Evolutionary conservation across 2,888 invertebrate genomes (phyloP), one percentile per base, ranked within the genome.

Genomic region (Abrostola triplasia): DNA sequence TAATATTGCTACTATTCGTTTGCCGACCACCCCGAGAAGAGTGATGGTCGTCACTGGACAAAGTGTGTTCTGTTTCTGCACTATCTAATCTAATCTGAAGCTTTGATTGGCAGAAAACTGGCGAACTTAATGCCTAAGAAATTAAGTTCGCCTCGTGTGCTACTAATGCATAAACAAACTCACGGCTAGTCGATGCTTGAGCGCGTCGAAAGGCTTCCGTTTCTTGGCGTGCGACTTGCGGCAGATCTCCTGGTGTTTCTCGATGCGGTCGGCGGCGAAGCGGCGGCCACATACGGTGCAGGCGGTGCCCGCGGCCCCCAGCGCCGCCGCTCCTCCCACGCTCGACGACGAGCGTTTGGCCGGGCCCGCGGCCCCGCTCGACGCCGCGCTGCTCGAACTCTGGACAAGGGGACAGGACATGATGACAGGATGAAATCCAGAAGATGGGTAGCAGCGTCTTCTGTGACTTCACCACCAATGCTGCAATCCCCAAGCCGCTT

Each of bases 131-230:
- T 24, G 24, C 24, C 24, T 24, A 24, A 24, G 24, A 4, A 24
- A 4, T 24, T 24, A 24, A 24, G 24, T 24, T 24, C 24, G 24
- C 24, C 24, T 24, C 4, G 24, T 24, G 24, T 24, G 24, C 1
- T 24, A 24, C 24, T 24, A 24, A 24, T 2, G 24, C 24, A 24
- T 24, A 24, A 11, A 37, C 36, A 50, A 13, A 76, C 92, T 91
- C 12, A 95, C 95, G 71, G 92, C 92, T 0, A 98, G 96, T n/a
- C 99, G 95, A 90, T 98, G 98, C 85, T 98, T 98, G 49, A 98
- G 96, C 2, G 97, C 97, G 91, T 99, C 99, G 88, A 98, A 99
- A 0, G 97, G 96, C 94, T 98, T 99, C 73, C 99, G 95, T 86
- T 98, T 98, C 90, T 98, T 98, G 64, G 95, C 92, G 52, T 95